Base-by-base conservation (phyloP, 1,140 invertebrate genomes). In the Cepaea nemoralis region DNA sequence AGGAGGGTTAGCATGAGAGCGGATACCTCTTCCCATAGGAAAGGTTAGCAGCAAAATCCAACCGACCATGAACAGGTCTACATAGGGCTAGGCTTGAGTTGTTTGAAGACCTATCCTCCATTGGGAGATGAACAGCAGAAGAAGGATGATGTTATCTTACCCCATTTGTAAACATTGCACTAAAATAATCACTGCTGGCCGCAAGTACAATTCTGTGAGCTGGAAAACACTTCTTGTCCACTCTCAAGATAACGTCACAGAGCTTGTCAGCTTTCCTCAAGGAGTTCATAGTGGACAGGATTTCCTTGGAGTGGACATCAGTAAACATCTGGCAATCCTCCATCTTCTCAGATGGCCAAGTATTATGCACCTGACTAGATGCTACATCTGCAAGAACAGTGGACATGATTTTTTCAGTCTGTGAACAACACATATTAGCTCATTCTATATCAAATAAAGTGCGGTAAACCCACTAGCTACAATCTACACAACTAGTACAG, bases 231-330 rank as follows among this genome's bases (percentile, higher is more conserved):
- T 94, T 94, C 33, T 92, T 90, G 19, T 94, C 94, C 8, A 94
- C 94, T 77, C 94, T 92, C 86, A 95, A 94, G 22, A 93, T 93
- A 48, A 95, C 93, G 89, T 95, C 95, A 86, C 94, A 94, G 69
- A 93, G 91, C 35, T 85, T 87, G 66, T 88, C 82, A 5, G 84
- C 81, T 81, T 91, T 90, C 5, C 90, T 85, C 27, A 91, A 84
- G 33, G 84, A 88, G 82, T 91, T 91, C 88, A 91, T 91, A 22
- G 89, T 91, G 16, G 86, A 87, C 14, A 90, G 84, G 14, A 90
- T 89, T 14, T 88, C 87, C 80, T 90, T 90, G 3, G 89, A 88
- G 85, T 90, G 89, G 67, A 87, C 85, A 77, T 90, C 88, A 22
- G 89, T 90, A 55, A 89, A 89, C 37, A 89, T 88, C 84, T 89